These are phyloP conservation scores for Eucidaris tribuloides DNA, from an alignment of 35 echinoderm and acorn worm species.

Conservation along the genomic window DNA sequence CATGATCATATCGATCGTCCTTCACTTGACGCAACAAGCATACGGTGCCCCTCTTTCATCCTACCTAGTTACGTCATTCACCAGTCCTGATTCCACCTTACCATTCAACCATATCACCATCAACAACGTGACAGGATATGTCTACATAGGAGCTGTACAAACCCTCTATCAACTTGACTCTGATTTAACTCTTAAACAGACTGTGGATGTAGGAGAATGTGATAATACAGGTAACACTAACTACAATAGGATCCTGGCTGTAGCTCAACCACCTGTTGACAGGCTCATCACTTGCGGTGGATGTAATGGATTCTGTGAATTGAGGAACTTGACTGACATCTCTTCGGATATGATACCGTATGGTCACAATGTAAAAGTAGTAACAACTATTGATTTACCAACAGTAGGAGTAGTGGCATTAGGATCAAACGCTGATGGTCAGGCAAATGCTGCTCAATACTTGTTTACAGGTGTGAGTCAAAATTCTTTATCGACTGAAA, in stretches of 20 bases:
- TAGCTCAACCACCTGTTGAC: not conserved
- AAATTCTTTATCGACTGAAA: too few relatives aligned
- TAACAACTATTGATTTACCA: not conserved
- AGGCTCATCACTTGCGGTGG: slow-evolving; percentile 28
- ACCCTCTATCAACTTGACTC: slow-evolving; percentile 25
- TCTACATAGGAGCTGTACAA: slow-evolving; percentile 37
- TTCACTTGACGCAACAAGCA: too few relatives aligned
- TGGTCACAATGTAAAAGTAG: not conserved
- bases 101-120: slow-evolving; percentile 29
- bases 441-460: not conserved
- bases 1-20: too few relatives aligned
- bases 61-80: slow-evolving; percentile 11
- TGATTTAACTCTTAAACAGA: not conserved
- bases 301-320: slow-evolving; percentile 5
- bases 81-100: not conserved
- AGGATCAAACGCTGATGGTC: not conserved
- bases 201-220: not conserved
- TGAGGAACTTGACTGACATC: slow-evolving; percentile 8
- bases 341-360: not conserved
- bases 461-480: not conserved
- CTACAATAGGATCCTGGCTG: slow-evolving; percentile 14
- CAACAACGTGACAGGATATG: slow-evolving; percentile 20
- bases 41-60: slow-evolving; percentile 15
- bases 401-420: slow-evolving; percentile 4
- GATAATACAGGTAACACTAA: not conserved